These are phyloP conservation scores for Alaudala cheleensis DNA, from an alignment of 2,113 vertebrate genomes.

Conservation along the genomic window DNA sequence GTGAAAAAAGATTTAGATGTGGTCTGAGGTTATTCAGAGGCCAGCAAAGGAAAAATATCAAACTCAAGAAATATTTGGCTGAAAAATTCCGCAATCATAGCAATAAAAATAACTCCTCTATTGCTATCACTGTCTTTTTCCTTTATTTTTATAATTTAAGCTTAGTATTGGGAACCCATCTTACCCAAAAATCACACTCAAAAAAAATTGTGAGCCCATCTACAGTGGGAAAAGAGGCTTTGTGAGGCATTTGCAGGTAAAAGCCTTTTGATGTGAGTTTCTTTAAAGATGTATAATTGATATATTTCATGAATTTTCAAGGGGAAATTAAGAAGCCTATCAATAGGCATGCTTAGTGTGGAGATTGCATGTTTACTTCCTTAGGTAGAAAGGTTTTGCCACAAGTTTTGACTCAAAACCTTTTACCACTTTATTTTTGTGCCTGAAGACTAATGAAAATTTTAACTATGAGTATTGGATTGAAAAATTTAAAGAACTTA, in stretches of 20 bases:
- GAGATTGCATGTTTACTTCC: background rate
- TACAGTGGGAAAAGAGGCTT: background rate
- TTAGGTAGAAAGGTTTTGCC: background rate
- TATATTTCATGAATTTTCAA: background rate
- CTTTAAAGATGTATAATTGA: background rate
- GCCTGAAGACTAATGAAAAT: background rate
- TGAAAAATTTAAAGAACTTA: background rate
- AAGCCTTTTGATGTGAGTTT: background rate
- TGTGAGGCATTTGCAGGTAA: background rate
- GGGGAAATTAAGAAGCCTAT: background rate
- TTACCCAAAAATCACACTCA: background rate
- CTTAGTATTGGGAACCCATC: background rate
- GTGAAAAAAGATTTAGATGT: background rate
- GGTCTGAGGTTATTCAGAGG: background rate
- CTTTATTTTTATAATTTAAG: background rate
- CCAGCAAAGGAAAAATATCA: background rate
- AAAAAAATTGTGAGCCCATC: background rate
- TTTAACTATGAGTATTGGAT: background rate
- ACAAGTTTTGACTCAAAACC: background rate
- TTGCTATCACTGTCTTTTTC: background rate
- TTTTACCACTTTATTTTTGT: background rate
- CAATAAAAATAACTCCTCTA: background rate
- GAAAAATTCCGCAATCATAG: background rate
- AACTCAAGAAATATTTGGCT: background rate
- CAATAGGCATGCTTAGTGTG: background rate